Conservation (phyloP, 1,140 invertebrate species). For the Microplitis mediator region DNA sequence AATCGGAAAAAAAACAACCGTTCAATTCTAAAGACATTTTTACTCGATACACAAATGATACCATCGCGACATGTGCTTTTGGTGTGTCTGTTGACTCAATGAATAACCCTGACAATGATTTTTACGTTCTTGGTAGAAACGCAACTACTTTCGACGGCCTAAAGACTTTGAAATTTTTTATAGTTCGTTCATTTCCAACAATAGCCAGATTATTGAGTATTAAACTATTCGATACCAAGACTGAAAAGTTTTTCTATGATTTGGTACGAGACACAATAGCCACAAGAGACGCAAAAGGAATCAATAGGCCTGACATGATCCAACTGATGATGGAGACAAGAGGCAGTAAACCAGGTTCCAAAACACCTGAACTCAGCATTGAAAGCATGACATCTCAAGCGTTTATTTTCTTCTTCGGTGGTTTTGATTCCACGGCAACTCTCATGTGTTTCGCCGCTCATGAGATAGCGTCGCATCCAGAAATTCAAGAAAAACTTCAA, state of each 20-base stretch:
- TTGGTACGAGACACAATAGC: conserved; percentile 46
- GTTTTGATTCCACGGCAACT: conserved; percentile 68
- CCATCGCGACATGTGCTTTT: conserved; percentile 41
- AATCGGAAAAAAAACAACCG: neutral
- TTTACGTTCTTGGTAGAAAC: conserved; percentile 54
- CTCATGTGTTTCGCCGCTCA: conserved; percentile 63
- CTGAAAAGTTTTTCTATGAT: conserved; percentile 40
- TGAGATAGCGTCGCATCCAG: conserved; percentile 64
- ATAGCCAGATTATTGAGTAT: conserved; percentile 14
- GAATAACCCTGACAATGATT: conserved; percentile 56
- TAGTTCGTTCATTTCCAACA: neutral
- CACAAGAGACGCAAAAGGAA: conserved; percentile 35
- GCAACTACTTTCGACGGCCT: conserved; percentile 32
- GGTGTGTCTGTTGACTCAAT: conserved; percentile 40
- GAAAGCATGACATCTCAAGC: conserved; percentile 65
- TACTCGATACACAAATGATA: conserved; percentile 33
- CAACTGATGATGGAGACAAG: conserved; percentile 50
- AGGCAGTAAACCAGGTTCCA: neutral
- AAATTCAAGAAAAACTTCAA: conserved; percentile 65
- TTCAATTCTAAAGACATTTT: conserved; percentile 37
- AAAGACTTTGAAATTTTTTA: neutral
- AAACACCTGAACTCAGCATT: conserved; percentile 55
- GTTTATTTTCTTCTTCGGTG: conserved; percentile 67
- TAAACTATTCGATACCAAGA: conserved; percentile 8
- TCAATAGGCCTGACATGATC: conserved; percentile 48